A percentile compares a stretch with the other conserved stretches of the same genome.
These are phyloP conservation scores for Peribatodes rhomboidaria DNA, from an alignment of 2,888 invertebrate species.

Conservation along the genomic window DNA sequence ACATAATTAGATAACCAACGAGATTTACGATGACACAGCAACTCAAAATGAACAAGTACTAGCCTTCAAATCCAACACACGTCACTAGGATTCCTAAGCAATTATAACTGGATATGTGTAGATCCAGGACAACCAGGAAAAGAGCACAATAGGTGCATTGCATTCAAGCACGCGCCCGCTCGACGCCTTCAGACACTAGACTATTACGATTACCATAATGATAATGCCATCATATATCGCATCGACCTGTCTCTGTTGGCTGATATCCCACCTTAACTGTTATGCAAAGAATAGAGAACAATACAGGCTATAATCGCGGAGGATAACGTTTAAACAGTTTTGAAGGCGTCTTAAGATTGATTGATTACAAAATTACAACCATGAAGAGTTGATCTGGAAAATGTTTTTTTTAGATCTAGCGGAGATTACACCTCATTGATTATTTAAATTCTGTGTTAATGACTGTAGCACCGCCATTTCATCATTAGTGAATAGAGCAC, in stretches of 20 bases:
- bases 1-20: too few species aligned
- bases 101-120: neutral
- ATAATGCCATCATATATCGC: constrained; percentile 12
- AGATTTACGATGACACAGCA: too few species aligned
- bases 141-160: constrained; percentile 55
- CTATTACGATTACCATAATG: constrained; percentile 35
- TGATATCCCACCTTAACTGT: constrained; percentile 47
- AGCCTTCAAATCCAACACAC: neutral
- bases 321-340: constrained; percentile 1
- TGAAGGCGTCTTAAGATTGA: neutral
- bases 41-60: too few species aligned
- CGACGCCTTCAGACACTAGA: neutral
- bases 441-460: neutral
- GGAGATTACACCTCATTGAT: neutral
- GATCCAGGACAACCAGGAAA: constrained; percentile 31
- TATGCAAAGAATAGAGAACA: constrained; percentile 36
- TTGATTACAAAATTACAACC: neutral
- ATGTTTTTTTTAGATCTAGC: too few species aligned
- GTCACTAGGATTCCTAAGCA: neutral
- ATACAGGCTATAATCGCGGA: constrained; percentile 2
- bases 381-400: neutral
- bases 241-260: constrained; percentile 16
- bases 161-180: constrained; percentile 59
- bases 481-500: too few species aligned
- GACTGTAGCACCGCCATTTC: too few species aligned